Evolutionary conservation across 2,888 invertebrate genomes (phyloP).

Genomic region (Chrysolina oricalcia): DNA sequence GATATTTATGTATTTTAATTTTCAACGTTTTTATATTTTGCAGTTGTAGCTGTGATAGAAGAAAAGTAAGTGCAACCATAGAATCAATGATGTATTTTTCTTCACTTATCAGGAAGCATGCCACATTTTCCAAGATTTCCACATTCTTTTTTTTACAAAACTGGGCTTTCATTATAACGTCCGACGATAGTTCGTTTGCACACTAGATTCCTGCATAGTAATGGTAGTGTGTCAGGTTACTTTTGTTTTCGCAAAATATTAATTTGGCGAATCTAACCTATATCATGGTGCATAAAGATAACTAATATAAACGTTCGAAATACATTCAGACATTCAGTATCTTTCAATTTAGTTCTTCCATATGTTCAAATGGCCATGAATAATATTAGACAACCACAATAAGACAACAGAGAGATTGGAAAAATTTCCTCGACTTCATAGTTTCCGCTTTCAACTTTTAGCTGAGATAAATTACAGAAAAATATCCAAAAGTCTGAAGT

Average conservation of each 20-base stretch:
- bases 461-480: background rate
- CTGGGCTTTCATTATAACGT: too few species aligned
- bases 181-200: background rate
- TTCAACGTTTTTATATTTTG: conserved; percentile 3
- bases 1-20: conserved; percentile 20
- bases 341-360: too few species aligned
- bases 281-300: background rate
- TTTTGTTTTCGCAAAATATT: background rate
- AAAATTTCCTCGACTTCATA: too few species aligned
- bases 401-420: too few species aligned
- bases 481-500: background rate
- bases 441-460: background rate
- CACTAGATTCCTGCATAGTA: background rate
- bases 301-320: too few species aligned
- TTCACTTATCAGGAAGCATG: background rate
- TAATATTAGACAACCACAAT: too few species aligned
- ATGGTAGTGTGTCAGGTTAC: background rate
- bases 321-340: too few species aligned
- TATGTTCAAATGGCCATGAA: too few species aligned
- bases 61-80: background rate
- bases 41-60: background rate
- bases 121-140: background rate
- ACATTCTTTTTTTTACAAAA: background rate
- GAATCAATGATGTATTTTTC: background rate
- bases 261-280: background rate